These are phyloP conservation scores for Agrochola circellaris DNA, from an alignment of 2,888 invertebrate genomes.

Conservation along the genomic window DNA sequence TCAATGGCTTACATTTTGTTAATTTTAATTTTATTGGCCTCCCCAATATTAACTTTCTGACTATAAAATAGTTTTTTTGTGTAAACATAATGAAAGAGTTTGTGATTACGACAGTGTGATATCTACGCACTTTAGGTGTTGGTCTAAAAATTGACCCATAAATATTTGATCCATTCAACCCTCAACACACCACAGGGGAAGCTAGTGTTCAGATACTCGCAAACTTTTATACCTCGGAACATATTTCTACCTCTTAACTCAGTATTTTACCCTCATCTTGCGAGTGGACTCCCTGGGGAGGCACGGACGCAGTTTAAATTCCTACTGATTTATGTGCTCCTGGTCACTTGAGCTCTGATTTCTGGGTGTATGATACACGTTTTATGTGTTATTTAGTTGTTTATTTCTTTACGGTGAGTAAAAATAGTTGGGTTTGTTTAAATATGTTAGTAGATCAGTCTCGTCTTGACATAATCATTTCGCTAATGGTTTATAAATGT, in stretches of 20 bases:
- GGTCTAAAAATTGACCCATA: not conserved
- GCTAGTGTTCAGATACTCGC: slow-evolving; percentile 26
- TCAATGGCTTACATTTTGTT: not conserved
- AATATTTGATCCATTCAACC: slow-evolving; percentile 16
- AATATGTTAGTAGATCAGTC: not conserved
- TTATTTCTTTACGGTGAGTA: not conserved
- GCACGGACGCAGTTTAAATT: slow-evolving; percentile 65
- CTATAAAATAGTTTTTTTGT: not conserved
- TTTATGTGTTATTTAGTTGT: slow-evolving; percentile 27
- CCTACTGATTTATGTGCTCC: slow-evolving; percentile 60
- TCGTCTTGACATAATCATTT: not conserved
- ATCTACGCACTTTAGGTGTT: too few relatives aligned
- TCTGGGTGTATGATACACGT: slow-evolving; percentile 37
- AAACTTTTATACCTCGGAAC: slow-evolving; percentile 51
- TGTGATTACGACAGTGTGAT: not conserved
- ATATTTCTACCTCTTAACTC: slow-evolving; percentile 63
- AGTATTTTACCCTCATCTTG: slow-evolving; percentile 65
- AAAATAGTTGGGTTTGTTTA: not conserved
- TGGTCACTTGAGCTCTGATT: slow-evolving; percentile 62
- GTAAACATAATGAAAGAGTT: not conserved
- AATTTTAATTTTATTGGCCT: not conserved
- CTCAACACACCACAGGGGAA: slow-evolving; percentile 5
- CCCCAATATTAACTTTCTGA: too few relatives aligned
- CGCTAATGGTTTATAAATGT: not conserved
- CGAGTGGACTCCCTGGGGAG: slow-evolving; percentile 49